Conservation (phyloP, 92 coral and sea anemone species). For the Diadumene lineata region DNA sequence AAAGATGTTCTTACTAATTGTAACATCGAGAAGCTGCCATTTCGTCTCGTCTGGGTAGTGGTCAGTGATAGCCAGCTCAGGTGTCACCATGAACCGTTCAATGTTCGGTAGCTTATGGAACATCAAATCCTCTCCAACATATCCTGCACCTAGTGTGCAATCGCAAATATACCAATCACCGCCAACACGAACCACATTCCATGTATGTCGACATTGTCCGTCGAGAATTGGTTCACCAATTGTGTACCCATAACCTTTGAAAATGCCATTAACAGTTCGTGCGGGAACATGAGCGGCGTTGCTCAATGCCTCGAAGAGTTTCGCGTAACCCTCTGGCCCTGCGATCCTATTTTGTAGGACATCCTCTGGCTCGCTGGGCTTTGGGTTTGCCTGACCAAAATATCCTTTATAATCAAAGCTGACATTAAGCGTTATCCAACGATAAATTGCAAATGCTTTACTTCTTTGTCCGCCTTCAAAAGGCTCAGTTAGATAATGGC, state of each 20-base stretch:
- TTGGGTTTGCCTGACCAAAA: slow-evolving; percentile 46
- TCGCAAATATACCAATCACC: slow-evolving; percentile 81
- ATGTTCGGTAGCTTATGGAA: slow-evolving; percentile 69
- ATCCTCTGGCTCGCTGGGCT: slow-evolving; percentile 56
- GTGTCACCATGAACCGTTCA: slow-evolving; percentile 62
- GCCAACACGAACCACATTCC: slow-evolving; percentile 71
- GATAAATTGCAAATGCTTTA: slow-evolving; percentile 65
- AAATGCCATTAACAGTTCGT: slow-evolving; percentile 63
- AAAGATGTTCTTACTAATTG: slow-evolving; percentile 68
- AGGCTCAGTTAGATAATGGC: slow-evolving; percentile 57
- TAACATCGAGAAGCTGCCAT: slow-evolving; percentile 66
- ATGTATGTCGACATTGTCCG: slow-evolving; percentile 59
- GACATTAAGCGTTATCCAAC: slow-evolving; percentile 64
- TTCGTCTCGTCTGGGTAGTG: slow-evolving; percentile 66
- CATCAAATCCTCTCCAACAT: slow-evolving; percentile 74
- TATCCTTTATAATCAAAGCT: slow-evolving; percentile 62
- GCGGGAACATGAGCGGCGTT: slow-evolving; percentile 62
- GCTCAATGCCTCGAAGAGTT: slow-evolving; percentile 71
- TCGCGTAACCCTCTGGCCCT: slow-evolving; percentile 65
- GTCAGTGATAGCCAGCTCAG: slow-evolving; percentile 62
- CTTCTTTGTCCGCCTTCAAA: slow-evolving; percentile 58
- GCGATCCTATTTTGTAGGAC: slow-evolving; percentile 59
- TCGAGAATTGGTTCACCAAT: slow-evolving; percentile 57
- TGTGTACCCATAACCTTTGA: slow-evolving; percentile 77
- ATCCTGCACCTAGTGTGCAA: slow-evolving; percentile 77